Conservation (phyloP, 2,113 vertebrate species). For the Gymnobelideus leadbeateri region DNA sequence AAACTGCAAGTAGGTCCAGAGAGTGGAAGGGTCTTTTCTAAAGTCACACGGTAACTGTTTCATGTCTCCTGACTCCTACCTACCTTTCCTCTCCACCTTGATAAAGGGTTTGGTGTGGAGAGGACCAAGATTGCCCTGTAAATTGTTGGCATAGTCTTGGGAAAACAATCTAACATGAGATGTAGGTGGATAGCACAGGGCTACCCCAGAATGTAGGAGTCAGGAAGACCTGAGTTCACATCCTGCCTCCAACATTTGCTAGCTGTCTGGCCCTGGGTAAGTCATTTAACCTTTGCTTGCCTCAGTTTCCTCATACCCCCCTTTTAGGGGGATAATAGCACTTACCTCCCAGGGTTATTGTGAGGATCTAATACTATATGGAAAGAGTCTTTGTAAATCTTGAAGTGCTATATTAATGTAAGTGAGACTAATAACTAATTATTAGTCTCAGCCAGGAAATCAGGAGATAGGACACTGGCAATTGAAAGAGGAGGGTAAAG, state of each 20-base stretch:
- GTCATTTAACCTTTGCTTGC: background rate
- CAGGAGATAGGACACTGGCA: background rate
- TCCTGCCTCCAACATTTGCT: background rate
- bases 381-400: background rate
- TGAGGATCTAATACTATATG: background rate
- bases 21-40: background rate
- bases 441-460: no score
- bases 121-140: background rate
- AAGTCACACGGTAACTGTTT: background rate
- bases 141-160: background rate
- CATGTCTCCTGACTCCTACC: background rate
- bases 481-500: background rate
- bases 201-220: background rate
- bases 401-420: background rate
- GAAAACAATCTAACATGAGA: background rate
- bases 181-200: background rate
- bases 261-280: background rate
- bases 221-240: background rate
- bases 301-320: no score
- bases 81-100: background rate
- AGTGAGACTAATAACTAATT: background rate
- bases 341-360: background rate
- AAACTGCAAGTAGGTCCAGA: background rate
- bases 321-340: background rate
- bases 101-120: background rate